Conservation (phyloP, 2,113 vertebrate genomes). For the Leptosomus discolor region DNA sequence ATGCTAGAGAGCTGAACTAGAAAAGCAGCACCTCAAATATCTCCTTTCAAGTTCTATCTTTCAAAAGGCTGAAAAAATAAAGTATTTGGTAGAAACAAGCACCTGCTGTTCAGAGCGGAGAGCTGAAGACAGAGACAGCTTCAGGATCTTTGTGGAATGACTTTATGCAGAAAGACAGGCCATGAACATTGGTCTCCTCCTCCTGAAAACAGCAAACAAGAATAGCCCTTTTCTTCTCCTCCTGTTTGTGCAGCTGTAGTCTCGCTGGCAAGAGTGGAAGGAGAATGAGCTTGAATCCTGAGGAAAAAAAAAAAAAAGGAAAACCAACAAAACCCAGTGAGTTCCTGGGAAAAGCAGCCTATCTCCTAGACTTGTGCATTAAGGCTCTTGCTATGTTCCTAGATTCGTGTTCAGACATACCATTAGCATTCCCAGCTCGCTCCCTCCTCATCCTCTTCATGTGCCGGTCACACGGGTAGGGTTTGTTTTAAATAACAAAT, state of each 20-base stretch:
- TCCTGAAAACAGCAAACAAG: constrained; percentile 24
- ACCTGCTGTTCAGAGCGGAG: neutral
- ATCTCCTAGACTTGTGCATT: neutral
- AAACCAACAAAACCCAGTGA: neutral
- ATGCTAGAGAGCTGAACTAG: neutral
- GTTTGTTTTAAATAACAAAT: neutral
- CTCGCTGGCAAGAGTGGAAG: constrained; percentile 45
- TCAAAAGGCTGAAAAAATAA: neutral
- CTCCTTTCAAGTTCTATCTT: neutral
- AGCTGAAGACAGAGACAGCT: constrained; percentile 39
- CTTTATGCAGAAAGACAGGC: constrained; percentile 44
- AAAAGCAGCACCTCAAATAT: neutral
- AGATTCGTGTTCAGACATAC: neutral
- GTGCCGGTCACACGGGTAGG: neutral
- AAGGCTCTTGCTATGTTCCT: constrained; percentile 8
- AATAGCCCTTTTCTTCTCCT: constrained; percentile 55
- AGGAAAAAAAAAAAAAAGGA: neutral
- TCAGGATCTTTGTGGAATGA: constrained; percentile 16
- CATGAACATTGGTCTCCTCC: constrained; percentile 18
- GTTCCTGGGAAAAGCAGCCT: constrained; percentile 21
- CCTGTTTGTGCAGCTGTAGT: constrained; percentile 61
- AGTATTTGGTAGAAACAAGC: constrained; percentile 1
- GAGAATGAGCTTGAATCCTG: constrained; percentile 43
- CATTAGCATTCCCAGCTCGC: constrained; percentile 2
- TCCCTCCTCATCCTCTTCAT: neutral